These are phyloP conservation scores for Coenobita brevimanus DNA, from an alignment of 1,140 invertebrate species.

Conservation along the genomic window DNA sequence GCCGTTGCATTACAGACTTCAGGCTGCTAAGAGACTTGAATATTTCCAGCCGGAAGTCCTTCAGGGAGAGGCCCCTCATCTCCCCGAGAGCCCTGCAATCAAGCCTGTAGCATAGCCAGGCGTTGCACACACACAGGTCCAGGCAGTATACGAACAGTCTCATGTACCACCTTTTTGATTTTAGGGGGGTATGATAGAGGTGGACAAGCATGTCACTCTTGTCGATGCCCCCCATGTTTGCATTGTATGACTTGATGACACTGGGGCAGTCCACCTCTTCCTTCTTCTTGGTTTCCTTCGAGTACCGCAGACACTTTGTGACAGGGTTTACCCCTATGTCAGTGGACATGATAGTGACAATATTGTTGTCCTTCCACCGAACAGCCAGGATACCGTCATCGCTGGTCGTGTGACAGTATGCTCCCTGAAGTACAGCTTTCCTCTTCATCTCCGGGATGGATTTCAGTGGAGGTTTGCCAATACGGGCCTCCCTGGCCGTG, in stretches of 20 bases:
- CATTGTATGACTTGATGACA: conserved; percentile 21
- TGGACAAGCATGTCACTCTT: conserved; percentile 47
- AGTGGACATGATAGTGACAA: conserved; percentile 23
- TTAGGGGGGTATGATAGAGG: conserved; percentile 18
- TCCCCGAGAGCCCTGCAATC: not conserved
- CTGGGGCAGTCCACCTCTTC: conserved; percentile 36
- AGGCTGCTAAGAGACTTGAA: not conserved
- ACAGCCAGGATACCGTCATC: conserved; percentile 13
- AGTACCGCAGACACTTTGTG: not conserved
- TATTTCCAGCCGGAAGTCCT: conserved; percentile 14
- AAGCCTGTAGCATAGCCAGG: conserved; percentile 16
- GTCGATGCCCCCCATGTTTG: conserved; percentile 31
- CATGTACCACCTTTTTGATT: conserved; percentile 48
- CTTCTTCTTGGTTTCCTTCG: conserved; percentile 35
- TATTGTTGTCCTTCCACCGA: conserved; percentile 39
- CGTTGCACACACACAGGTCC: not conserved
- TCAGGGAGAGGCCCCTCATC: not conserved
- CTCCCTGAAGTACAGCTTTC: not conserved
- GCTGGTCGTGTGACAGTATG: not conserved
- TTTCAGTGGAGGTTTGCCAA: not conserved
- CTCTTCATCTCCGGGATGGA: not conserved
- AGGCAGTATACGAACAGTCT: conserved; percentile 25
- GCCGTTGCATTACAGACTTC: not conserved
- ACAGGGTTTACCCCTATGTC: not conserved
- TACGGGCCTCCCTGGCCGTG: not conserved